phyloP scores from a whole-genome alignment of 2,888 invertebrate species.

The Agrotis puta region DNA sequence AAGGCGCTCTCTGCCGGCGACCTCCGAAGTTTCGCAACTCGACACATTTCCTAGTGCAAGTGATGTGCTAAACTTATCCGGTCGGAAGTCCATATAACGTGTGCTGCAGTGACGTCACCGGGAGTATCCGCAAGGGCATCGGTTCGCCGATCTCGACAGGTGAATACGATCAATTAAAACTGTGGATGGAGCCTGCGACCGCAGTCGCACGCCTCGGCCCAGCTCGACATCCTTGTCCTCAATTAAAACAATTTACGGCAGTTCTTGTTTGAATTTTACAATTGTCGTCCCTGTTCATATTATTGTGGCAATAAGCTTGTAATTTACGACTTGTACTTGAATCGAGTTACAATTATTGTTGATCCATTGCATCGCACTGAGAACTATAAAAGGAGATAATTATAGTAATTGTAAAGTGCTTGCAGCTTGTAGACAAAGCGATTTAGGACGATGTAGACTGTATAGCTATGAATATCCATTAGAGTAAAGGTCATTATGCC shows the following conservation, averaged over 20 bases:
- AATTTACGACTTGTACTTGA: constrained; percentile 56
- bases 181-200: constrained; percentile 69
- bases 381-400: constrained; percentile 58
- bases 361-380: constrained; percentile 37
- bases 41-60: constrained; percentile 84
- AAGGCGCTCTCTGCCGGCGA: constrained; percentile 86
- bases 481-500: constrained; percentile 21
- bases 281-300: constrained; percentile 71
- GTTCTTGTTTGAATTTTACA: constrained; percentile 83
- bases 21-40: constrained; percentile 83
- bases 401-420: constrained; percentile 43
- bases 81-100: constrained; percentile 76
- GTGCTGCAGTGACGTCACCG: constrained; percentile 67
- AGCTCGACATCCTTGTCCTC: constrained; percentile 87
- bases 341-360: constrained; percentile 41
- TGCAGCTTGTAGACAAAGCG: constrained; percentile 29
- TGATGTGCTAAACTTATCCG: constrained; percentile 82
- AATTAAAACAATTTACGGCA: constrained; percentile 87
- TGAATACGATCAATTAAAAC: constrained; percentile 75
- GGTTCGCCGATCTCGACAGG: constrained; percentile 72
- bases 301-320: constrained; percentile 60
- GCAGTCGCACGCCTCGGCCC: constrained; percentile 72
- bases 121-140: constrained; percentile 73
- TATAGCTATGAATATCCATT: constrained; percentile 13
- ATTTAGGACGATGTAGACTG: constrained; percentile 23